A percentile compares a stretch with the other conserved stretches of the same genome.
phyloP scores from a whole-genome alignment of 2,888 invertebrate species.

The Drosophila formosana region DNA sequence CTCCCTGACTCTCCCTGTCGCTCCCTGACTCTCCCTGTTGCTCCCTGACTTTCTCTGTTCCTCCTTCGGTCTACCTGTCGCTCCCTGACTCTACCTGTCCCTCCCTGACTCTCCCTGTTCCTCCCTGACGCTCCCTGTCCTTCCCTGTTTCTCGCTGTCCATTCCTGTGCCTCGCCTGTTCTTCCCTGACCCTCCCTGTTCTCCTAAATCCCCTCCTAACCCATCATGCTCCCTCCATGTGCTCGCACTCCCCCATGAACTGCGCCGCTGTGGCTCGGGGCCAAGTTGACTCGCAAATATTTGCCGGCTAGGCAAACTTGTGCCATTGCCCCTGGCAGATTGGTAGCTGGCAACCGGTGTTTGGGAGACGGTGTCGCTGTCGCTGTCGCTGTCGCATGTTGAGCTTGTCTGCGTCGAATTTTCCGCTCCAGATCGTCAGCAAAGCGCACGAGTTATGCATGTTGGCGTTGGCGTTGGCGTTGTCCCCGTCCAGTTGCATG shows the following conservation, averaged over 20 bases:
- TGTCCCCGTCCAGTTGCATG: neutral
- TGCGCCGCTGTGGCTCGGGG: neutral
- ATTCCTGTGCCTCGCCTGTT: neutral
- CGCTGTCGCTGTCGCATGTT: neutral
- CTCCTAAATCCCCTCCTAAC: neutral
- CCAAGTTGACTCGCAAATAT: slow-evolving; percentile 65
- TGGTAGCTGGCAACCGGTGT: slow-evolving; percentile 23
- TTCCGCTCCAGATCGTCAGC: slow-evolving; percentile 78
- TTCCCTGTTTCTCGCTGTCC: too few species aligned
- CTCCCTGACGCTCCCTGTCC: neutral
- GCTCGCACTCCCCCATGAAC: too few species aligned
- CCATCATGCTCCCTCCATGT: neutral
- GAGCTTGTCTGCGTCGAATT: slow-evolving; percentile 49
- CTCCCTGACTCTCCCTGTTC: too few species aligned
- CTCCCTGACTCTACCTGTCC: too few species aligned
- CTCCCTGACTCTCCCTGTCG: too few species aligned
- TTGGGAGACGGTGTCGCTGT: slow-evolving; percentile 23
- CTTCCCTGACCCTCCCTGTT: neutral
- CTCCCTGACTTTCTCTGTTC: too few species aligned
- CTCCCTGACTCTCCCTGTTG: too few species aligned
- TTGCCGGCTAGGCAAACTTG: slow-evolving; percentile 68
- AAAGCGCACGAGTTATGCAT: slow-evolving; percentile 52
- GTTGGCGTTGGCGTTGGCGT: neutral
- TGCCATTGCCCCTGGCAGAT: slow-evolving; percentile 52
- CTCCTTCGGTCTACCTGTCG: too few species aligned